Base-by-base conservation (phyloP, 2,797 vertebrate species). In the Triplophysa yarkandensis region DNA sequence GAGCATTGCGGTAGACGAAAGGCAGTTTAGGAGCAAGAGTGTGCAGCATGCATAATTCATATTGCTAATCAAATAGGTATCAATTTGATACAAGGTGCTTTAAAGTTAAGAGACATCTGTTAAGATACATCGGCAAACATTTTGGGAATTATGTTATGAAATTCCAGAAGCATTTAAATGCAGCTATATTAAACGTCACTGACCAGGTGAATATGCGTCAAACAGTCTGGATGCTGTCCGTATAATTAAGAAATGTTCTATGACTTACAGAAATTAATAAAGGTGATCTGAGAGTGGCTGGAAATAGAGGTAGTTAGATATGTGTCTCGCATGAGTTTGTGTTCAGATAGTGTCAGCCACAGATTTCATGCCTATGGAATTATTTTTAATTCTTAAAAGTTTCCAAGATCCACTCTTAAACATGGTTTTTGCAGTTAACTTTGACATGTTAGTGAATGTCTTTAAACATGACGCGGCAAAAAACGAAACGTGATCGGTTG, bases 151-250 rank as follows among this genome's bases (percentile, higher is more conserved):
- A 39, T 71, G n/a, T 62, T 34, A 62, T 46, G 16, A 48, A 71
- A 50, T 48, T 16, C 43, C 39, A 46, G n/a, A 39, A 34, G 54
- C 27, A 60, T 34, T 57, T 28, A 70, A 2, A 61, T 28, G 50
- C 14, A 2, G 28, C 50, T 16, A 10, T 14, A 7, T 21, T 67
- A 32, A 7, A 39, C 6, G 25, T 7, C 27, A 58, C 17, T 58
- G 65, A 54, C 48, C 65, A 68, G 65, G 30, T 68, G 48, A 30
- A 36, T 30, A 34, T 67, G 6, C n/a, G 23, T n/a, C 16, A 25
- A 14, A 9, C 14, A 36, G 7, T 52, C 69, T 9, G 39, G 25
- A 17, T 1, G 41, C 54, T 63, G 55, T 74, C 64, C 21, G 54
- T 27, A 34, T 71, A n/a, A 48, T 52, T 52, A 32, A 60, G 48